A percentile compares a stretch with the other conserved stretches of the same genome.
These are phyloP conservation scores for Scaptomyza graminum DNA, from an alignment of 1,140 invertebrate genomes.

Conservation along the genomic window DNA sequence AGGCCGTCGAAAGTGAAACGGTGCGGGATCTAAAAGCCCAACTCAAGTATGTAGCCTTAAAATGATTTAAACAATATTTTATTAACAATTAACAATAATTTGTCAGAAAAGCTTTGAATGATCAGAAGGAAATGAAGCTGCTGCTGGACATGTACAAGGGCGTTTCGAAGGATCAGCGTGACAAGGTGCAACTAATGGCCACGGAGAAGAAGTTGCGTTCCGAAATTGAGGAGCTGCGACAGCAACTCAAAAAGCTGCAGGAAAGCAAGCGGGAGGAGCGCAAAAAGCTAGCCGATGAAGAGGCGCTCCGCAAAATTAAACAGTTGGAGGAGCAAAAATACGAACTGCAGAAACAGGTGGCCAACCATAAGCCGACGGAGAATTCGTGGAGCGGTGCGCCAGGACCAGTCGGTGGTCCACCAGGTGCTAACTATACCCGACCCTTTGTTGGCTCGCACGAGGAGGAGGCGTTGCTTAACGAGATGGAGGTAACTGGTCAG, in stretches of 20 bases:
- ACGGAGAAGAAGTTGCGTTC: constrained; percentile 95
- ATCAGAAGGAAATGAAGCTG: constrained; percentile 96
- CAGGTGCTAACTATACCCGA: constrained; percentile 79
- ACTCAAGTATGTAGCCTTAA: constrained; percentile 89
- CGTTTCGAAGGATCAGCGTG: constrained; percentile 96
- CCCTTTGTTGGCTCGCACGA: constrained; percentile 90
- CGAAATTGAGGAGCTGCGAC: constrained; percentile 95
- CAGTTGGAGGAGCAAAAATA: constrained; percentile 96
- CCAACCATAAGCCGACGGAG: constrained; percentile 92
- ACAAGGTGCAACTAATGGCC: constrained; percentile 98
- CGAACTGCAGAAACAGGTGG: constrained; percentile 92
- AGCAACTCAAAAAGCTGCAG: constrained; percentile 93
- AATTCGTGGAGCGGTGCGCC: constrained; percentile 84
- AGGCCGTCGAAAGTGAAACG: constrained; percentile 86
- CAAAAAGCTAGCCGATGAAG: constrained; percentile 97
- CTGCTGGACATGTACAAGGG: constrained; percentile 98
- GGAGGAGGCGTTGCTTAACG: constrained; percentile 98
- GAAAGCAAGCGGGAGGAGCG: constrained; percentile 96
- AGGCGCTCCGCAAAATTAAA: constrained; percentile 97
- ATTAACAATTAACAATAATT: too few relatives aligned
- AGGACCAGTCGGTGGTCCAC: constrained; percentile 54
- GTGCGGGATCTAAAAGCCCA: constrained; percentile 95
- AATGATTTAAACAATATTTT: neutral
- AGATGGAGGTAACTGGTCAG: constrained; percentile 99
- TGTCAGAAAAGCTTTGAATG: constrained; percentile 94